Percentiles rank a stretch among this genome's conserved stretches.
phyloP scores from a whole-genome alignment of 2,888 invertebrate species.

The Heliconius charithonia region DNA sequence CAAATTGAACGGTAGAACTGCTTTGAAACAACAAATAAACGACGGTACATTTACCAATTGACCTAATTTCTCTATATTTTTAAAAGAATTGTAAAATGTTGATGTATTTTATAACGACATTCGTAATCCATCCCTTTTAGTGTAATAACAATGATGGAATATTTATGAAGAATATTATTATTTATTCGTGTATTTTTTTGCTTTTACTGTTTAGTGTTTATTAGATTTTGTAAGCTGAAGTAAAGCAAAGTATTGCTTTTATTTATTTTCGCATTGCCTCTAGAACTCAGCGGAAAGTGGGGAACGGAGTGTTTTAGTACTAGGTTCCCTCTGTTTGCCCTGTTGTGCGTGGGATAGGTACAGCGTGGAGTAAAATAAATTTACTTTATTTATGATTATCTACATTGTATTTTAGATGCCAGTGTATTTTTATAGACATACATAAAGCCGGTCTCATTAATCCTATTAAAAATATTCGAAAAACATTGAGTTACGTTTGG shows the following conservation, averaged over 20 bases:
- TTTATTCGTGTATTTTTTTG: too few relatives aligned
- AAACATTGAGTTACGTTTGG: slow-evolving; percentile 1
- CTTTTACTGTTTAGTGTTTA: too few relatives aligned
- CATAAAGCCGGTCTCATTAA: background rate
- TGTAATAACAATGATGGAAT: background rate
- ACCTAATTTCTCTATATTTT: background rate
- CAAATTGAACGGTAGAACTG: background rate
- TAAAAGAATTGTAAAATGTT: background rate
- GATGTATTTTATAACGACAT: slow-evolving; percentile 1
- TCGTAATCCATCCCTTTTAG: background rate
- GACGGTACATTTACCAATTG: background rate
- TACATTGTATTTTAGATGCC: background rate
- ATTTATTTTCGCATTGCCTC: too few relatives aligned
- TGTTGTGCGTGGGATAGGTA: too few relatives aligned
- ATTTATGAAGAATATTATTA: background rate
- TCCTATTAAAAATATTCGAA: background rate
- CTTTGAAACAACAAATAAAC: slow-evolving; percentile 7
- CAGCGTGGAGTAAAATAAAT: too few relatives aligned
- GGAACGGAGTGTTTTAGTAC: too few relatives aligned
- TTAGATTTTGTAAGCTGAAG: too few relatives aligned
- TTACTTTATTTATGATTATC: background rate
- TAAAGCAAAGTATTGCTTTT: too few relatives aligned
- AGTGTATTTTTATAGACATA: background rate
- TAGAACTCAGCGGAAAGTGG: too few relatives aligned
- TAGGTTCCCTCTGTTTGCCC: too few relatives aligned